Evolutionary conservation across 2,888 invertebrate species (phyloP), one percentile per base, ranked within the genome.

Genomic region (Parnassius glacialis): DNA sequence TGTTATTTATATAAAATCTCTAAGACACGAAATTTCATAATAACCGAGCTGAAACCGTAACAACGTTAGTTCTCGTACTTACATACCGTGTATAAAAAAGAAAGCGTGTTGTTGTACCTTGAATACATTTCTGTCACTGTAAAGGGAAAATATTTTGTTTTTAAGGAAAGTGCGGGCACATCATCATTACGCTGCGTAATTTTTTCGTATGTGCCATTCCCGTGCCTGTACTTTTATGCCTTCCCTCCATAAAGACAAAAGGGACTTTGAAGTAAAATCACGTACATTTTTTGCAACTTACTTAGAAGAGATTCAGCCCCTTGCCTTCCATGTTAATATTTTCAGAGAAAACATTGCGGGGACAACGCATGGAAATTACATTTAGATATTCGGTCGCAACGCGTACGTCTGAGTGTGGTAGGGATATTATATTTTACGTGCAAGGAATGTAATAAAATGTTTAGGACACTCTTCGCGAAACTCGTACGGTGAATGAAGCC

Each of bases 271-370:
- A 91, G 90, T 91, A 87, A 91, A 91, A 91, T 91, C 91, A 91
- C 91, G 91, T 91, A 91, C 89, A 90, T 91, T 91, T 91, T 91
- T 91, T 91, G 90, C 90, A 91, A 91, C 90, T 91, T 91, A 91
- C 91, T 91, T 90, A 91, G 86, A 86, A 90, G 85, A 90, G 89
- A 89, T 86, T 88, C 89, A 88, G 90, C 86, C 90, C 88, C 90
- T 87, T 88, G 84, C 86, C 85, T 87, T 86, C 83, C 82, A 90
- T 90, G 91, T 91, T 90, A 90, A 91, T 91, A 90, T 91, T 90
- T 90, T 90, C 85, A 87, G 87, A 88, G 85, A 87, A 91, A 90
- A 91, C 90, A 90, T 90, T 89, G 90, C 86, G 88, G 89, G 89
- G 90, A 90, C 90, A 87, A 87, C 88, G 87, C 88, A 91, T 90